Evolutionary conservation across 1,140 invertebrate genomes (phyloP), one percentile per base, ranked within the genome.

Genomic region (Cardiocondyla obscurior): DNA sequence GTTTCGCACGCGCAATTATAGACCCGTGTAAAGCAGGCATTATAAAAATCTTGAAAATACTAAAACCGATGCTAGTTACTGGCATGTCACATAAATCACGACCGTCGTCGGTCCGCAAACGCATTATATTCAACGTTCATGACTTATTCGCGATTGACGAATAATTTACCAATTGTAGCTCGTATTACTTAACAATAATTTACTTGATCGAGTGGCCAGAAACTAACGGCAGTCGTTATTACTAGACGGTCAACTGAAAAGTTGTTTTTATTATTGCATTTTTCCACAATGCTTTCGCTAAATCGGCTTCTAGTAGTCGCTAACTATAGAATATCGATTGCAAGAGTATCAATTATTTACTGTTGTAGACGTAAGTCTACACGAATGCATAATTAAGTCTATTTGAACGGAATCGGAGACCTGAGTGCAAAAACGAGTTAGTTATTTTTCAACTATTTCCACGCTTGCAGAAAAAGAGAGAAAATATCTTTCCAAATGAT

Each of bases 151-250:
- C 22, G 74, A 28, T 67, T 58, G 46, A 28, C 46, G 39, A 67
- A 55, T 53, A 79, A 69, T 67, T 33, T 55, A 67, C 49, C 33
- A 62, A 67, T 28, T 42, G 28, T 46, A 51, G 19, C 14, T 28
- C 33, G 6, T 42, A 16, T 39, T 67, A 62, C 19, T 33, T 44
- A 64, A 64, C n/a, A 33, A 10, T 58, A 74, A 62, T 74, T 74
- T 28, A 53, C 25, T 69, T n/a, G 33, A 67, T 28, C 22, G 16
- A 67, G 19, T 65, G 39, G 60, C 30, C 74, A 67, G 22, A 77
- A 33, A 79, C 74, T 67, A 79, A 79, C 74, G 74, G 74, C 74
- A 79, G 74, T 74, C 30, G 14, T 79, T 42, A 79, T 69, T 53
- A 67, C 33, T 79, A 79, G 60, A 79, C 25, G 19, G 12, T 42